A percentile compares a stretch with the other conserved stretches of the same genome.
Evolutionary conservation across 2,888 invertebrate species (phyloP).

Genomic region (Endotricha flammealis): DNA sequence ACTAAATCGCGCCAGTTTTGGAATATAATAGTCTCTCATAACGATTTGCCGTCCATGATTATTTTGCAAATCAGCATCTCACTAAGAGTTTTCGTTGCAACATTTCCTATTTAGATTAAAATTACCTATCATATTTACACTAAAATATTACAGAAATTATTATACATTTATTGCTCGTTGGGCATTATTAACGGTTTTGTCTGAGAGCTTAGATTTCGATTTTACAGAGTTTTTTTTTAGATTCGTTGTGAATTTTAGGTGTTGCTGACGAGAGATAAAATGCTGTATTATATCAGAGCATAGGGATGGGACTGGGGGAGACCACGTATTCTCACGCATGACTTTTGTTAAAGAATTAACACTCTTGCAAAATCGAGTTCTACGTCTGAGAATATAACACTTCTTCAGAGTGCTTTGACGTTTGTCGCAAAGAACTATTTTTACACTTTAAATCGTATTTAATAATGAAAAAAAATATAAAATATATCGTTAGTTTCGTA

Average conservation of each 20-base stretch:
- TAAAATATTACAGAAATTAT: conserved; percentile 33
- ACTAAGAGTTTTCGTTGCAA: conserved; percentile 38
- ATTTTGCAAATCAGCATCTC: conserved; percentile 54
- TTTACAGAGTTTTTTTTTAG: too few relatives aligned
- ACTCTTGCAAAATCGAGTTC: neutral
- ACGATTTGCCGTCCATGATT: conserved; percentile 71
- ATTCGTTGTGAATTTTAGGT: too few relatives aligned
- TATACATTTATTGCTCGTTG: conserved; percentile 38
- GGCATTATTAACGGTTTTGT: conserved; percentile 57
- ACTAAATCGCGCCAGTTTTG: conserved; percentile 15
- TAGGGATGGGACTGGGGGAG: too few relatives aligned
- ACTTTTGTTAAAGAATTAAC: too few relatives aligned
- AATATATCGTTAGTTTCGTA: conserved; percentile 72
- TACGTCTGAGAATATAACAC: conserved; percentile 15
- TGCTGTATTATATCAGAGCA: too few relatives aligned
- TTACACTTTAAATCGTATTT: conserved; percentile 67
- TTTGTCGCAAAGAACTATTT: conserved; percentile 68
- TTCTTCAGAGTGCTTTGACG: conserved; percentile 46
- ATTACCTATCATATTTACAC: conserved; percentile 35
- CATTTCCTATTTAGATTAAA: conserved; percentile 38
- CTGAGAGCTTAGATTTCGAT: conserved; percentile 10
- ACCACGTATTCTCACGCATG: too few relatives aligned
- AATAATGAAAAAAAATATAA: conserved; percentile 50
- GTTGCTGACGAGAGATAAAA: too few relatives aligned
- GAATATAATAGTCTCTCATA: conserved; percentile 36